phyloP scores from a whole-genome alignment of 1,140 invertebrate genomes.

The Dreissena rostriformis region DNA sequence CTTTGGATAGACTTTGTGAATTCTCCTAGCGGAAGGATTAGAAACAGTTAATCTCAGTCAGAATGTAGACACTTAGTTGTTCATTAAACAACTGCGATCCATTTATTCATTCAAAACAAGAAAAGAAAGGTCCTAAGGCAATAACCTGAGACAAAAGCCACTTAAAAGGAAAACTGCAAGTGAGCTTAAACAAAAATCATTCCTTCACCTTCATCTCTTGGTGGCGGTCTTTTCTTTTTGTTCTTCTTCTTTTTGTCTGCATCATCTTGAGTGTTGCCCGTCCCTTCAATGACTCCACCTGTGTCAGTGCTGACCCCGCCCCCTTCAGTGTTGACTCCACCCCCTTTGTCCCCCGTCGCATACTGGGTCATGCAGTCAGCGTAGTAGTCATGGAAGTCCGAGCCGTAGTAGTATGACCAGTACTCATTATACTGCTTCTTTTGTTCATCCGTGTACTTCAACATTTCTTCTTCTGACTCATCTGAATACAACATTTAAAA shows the following conservation, averaged over 20 bases:
- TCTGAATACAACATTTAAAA: conserved; percentile 13
- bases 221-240: conserved; percentile 23
- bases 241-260: conserved; percentile 33
- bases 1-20: too few relatives aligned
- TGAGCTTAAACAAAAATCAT: too few relatives aligned
- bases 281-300: conserved; percentile 34
- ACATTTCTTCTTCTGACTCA: conserved; percentile 45
- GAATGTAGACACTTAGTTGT: too few relatives aligned
- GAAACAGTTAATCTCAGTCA: too few relatives aligned
- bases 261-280: conserved; percentile 17
- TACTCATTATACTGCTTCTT: conserved; percentile 64
- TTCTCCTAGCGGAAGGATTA: too few relatives aligned
- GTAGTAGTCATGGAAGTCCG: conserved; percentile 61
- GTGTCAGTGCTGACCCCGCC: conserved; percentile 23
- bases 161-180: too few relatives aligned
- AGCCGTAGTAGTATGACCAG: conserved; percentile 69
- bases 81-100: too few relatives aligned
- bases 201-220: conserved; percentile 38
- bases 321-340: conserved; percentile 26
- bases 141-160: too few relatives aligned
- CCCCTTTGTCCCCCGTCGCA: not conserved
- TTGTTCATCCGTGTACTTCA: conserved; percentile 55
- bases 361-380: conserved; percentile 47
- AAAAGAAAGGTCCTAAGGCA: too few relatives aligned
- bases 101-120: too few relatives aligned